These are phyloP conservation scores for Pseudorhombus dupliciocellatus DNA, from an alignment of 2,113 vertebrate species.

Conservation along the genomic window DNA sequence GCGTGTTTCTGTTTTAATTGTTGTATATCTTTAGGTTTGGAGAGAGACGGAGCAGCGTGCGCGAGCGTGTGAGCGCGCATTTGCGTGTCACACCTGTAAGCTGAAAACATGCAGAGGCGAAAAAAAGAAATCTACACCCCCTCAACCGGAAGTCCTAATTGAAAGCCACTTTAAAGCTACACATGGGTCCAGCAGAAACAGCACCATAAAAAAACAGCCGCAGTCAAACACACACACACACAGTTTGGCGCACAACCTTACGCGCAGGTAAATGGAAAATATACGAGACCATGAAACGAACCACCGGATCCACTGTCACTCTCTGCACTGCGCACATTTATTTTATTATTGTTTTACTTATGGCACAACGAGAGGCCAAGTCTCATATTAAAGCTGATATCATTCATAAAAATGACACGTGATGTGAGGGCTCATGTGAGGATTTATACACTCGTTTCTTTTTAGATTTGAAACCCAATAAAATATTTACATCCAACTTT, in stretches of 20 bases:
- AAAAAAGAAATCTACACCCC: conserved; percentile 22
- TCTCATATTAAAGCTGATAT: neutral
- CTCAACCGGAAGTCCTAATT: conserved; percentile 44
- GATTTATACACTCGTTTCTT: too few relatives aligned
- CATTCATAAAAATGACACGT: conserved; percentile 1
- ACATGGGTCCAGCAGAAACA: conserved; percentile 18
- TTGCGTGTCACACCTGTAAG: conserved; percentile 31
- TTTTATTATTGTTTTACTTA: conserved; percentile 13
- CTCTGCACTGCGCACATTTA: neutral
- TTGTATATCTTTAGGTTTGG: conserved; percentile 20
- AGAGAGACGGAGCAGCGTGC: neutral
- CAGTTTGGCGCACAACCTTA: neutral
- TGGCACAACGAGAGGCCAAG: neutral
- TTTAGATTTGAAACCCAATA: neutral
- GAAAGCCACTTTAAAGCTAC: conserved; percentile 31
- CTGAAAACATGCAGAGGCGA: conserved; percentile 12
- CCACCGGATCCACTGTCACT: neutral
- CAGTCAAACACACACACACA: conserved; percentile 9
- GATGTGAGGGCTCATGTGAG: neutral
- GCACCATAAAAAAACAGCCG: conserved; percentile 36
- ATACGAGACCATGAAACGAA: too few relatives aligned
- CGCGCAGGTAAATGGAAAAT: conserved; percentile 8
- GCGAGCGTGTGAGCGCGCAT: neutral
- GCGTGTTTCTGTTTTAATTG: conserved; percentile 8
- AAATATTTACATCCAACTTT: neutral